Evolutionary conservation across 2,888 invertebrate species (phyloP), one percentile per base, ranked within the genome.

Genomic region (Sepiola atlantica): DNA sequence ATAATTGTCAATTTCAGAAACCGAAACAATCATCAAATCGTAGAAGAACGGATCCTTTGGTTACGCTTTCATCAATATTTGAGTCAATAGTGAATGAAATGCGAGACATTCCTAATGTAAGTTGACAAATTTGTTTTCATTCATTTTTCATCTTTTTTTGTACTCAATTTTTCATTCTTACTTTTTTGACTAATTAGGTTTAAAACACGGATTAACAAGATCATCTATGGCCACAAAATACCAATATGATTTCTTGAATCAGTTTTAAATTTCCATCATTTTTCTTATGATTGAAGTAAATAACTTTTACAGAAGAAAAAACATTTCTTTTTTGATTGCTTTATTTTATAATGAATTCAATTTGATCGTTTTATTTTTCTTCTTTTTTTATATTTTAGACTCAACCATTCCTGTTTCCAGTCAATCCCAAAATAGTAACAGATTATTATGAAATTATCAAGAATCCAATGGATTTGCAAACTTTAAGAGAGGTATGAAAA

Each of bases 391-490:
- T 92, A 57, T 95, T 96, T 10, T 95, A 97, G 97, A 97, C 97
- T 4, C 98, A 98, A 96, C 99, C 99, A 0, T 99, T 99, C 97
- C 98, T 99, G 96, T 98, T 98, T 96, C 99, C 99, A 2, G 99
- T 99, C 57, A 99, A 99, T 97, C 98, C 98, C 24, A 99, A 99
- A 98, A 98, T 96, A 96, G 99, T 99, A 18, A 98, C 99, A 0
- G 99, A 99, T 97, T 99, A 99, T 97, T 98, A 99, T 97, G 98
- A 98, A 95, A 99, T 99, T 94, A 98, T 99, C 45, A 98, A 98
- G 92, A 98, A 98, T 94, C 99, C 99, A 0, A 99, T 99, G 99
- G 99, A 99, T 97, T 98, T 99, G 94, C 99, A 99, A 97, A 99
- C 98, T 0, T 99, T 99, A 96, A 98, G 99, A 91, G 99, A 99